Percentiles rank a stretch among this genome's conserved stretches.
Evolutionary conservation across 2,113 vertebrate species (phyloP).

Genomic region (Hoplias malabaricus): DNA sequence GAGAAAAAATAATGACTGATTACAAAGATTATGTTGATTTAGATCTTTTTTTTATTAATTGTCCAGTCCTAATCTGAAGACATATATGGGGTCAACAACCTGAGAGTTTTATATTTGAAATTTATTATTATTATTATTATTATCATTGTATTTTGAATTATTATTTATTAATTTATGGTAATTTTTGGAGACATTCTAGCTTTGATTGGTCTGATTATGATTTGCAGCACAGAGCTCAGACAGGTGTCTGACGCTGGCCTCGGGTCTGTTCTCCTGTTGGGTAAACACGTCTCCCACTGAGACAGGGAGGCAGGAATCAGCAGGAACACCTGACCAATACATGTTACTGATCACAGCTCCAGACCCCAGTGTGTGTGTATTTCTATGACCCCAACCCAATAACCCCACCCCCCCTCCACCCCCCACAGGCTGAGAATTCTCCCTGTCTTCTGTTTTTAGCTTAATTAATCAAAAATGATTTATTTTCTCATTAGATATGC

Average conservation of each 20-base stretch:
- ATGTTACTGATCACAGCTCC: constrained; percentile 58
- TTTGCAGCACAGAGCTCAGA: neutral
- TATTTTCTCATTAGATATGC: constrained; percentile 82
- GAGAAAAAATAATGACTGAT: too few relatives aligned
- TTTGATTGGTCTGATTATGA: neutral
- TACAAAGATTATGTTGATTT: too few relatives aligned
- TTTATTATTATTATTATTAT: too few relatives aligned
- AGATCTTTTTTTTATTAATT: too few relatives aligned
- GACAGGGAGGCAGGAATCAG: constrained; percentile 44
- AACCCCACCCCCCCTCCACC: constrained; percentile 56
- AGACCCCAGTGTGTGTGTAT: constrained; percentile 23
- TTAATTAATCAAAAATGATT: constrained; percentile 85
- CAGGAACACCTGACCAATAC: constrained; percentile 49
- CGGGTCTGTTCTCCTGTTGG: constrained; percentile 41
- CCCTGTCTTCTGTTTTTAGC: constrained; percentile 69
- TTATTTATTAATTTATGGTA: too few relatives aligned
- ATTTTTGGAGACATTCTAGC: neutral
- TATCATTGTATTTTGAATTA: too few relatives aligned
- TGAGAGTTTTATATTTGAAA: too few relatives aligned
- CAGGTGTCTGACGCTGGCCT: neutral
- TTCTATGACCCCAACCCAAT: constrained; percentile 51
- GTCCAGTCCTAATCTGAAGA: too few relatives aligned
- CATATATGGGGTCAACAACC: too few relatives aligned
- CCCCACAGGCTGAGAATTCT: neutral
- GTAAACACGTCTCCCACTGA: constrained; percentile 41